Evolutionary conservation across 2,113 vertebrate genomes (phyloP).

Genomic region (Casuarius casuarius): DNA sequence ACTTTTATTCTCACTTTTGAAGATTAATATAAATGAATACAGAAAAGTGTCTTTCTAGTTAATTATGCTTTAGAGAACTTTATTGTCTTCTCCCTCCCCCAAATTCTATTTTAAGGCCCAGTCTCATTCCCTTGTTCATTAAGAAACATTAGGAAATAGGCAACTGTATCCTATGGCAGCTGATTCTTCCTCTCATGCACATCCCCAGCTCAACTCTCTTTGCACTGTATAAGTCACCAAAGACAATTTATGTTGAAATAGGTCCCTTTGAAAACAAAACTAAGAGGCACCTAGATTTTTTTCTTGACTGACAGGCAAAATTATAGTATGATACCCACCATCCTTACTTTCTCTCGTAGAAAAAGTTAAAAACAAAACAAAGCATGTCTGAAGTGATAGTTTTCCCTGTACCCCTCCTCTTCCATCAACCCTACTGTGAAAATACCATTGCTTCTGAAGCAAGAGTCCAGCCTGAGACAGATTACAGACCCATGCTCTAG

Average conservation of each 20-base stretch:
- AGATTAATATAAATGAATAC: slow-evolving; percentile 50
- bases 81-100: slow-evolving; percentile 30
- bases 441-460: neutral
- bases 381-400: neutral
- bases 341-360: neutral
- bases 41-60: slow-evolving; percentile 35
- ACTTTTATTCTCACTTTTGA: slow-evolving; percentile 53
- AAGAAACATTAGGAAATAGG: slow-evolving; percentile 45
- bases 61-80: slow-evolving; percentile 43
- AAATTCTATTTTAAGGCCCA: slow-evolving; percentile 52
- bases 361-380: neutral
- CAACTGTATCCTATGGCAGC: neutral
- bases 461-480: neutral
- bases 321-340: neutral
- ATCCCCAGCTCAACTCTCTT: slow-evolving; percentile 24
- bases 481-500: neutral
- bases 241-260: slow-evolving; percentile 14
- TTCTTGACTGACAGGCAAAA: neutral
- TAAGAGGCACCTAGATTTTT: neutral
- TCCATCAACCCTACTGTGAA: neutral
- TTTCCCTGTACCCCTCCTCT: neutral
- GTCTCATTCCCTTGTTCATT: slow-evolving; percentile 43
- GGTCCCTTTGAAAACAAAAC: slow-evolving; percentile 7
- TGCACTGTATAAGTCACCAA: slow-evolving; percentile 8
- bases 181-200: slow-evolving; percentile 4